Conservation (phyloP, 2,113 vertebrate species). For the Gila orcuttii region DNA sequence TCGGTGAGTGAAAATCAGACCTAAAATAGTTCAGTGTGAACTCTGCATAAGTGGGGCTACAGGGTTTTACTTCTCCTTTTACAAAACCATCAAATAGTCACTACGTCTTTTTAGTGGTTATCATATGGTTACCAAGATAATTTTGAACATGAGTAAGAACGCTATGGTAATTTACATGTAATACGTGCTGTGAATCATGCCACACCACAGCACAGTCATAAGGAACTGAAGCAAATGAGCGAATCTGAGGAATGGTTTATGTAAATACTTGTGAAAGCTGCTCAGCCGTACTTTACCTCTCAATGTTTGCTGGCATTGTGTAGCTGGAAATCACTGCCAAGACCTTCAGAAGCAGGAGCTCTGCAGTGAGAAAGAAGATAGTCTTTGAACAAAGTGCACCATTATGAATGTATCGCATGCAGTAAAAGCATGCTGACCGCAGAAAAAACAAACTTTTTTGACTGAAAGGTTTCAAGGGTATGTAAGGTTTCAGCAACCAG, state of each 20-base stretch:
- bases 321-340: slow-evolving; percentile 69
- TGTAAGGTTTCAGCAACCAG: not conserved
- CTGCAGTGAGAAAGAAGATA: slow-evolving; percentile 58
- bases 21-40: no score
- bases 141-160: not conserved
- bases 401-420: not conserved
- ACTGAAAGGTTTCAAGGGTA: not conserved
- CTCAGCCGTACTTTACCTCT: slow-evolving; percentile 68
- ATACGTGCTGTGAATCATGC: not conserved
- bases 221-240: not conserved
- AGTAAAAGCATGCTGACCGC: not conserved
- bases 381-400: not conserved
- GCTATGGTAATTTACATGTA: not conserved
- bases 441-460: not conserved
- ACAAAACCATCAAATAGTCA: not conserved
- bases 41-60: no score
- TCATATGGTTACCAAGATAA: no score
- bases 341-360: slow-evolving; percentile 74
- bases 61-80: not conserved
- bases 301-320: slow-evolving; percentile 68
- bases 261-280: not conserved
- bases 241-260: not conserved
- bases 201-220: not conserved
- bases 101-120: not conserved
- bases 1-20: no score